These are phyloP conservation scores for Sitophilus oryzae DNA, from an alignment of 1,140 invertebrate species.

Conservation along the genomic window DNA sequence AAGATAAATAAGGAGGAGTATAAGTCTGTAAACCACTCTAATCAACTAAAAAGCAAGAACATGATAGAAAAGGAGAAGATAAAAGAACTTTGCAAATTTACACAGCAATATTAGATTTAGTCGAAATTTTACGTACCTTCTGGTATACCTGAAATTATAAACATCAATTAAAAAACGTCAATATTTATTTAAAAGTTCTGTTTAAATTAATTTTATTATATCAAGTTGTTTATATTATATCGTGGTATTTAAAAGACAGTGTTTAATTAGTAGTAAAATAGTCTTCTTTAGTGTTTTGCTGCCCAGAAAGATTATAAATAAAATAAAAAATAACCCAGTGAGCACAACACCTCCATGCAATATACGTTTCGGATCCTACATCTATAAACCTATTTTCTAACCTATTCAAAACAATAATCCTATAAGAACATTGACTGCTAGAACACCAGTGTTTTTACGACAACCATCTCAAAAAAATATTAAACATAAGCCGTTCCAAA, in stretches of 20 bases:
- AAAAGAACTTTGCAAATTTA: slow-evolving; percentile 21
- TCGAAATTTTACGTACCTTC: slow-evolving; percentile 45
- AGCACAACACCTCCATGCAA: neutral
- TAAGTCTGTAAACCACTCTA: neutral
- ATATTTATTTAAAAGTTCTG: slow-evolving; percentile 6
- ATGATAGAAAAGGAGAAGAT: slow-evolving; percentile 11
- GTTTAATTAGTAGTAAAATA: neutral
- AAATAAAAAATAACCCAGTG: neutral
- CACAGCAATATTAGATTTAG: slow-evolving; percentile 25
- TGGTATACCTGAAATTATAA: slow-evolving; percentile 44
- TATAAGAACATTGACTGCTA: too few species aligned
- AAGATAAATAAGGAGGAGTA: slow-evolving; percentile 7
- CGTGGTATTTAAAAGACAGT: neutral
- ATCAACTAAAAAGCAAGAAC: slow-evolving; percentile 10
- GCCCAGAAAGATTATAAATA: neutral
- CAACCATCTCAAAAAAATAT: too few species aligned
- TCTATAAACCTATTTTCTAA: neutral
- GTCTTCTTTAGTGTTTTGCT: neutral
- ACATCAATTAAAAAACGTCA: slow-evolving; percentile 41
- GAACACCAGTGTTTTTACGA: too few species aligned
- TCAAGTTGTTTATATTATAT: neutral
- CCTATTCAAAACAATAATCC: neutral
- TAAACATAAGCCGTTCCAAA: too few species aligned
- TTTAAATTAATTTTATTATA: neutral
- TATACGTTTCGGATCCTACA: neutral